Evolutionary conservation across 92 coral and sea anemone species (phyloP).

Genomic region (Phenganax marumi): DNA sequence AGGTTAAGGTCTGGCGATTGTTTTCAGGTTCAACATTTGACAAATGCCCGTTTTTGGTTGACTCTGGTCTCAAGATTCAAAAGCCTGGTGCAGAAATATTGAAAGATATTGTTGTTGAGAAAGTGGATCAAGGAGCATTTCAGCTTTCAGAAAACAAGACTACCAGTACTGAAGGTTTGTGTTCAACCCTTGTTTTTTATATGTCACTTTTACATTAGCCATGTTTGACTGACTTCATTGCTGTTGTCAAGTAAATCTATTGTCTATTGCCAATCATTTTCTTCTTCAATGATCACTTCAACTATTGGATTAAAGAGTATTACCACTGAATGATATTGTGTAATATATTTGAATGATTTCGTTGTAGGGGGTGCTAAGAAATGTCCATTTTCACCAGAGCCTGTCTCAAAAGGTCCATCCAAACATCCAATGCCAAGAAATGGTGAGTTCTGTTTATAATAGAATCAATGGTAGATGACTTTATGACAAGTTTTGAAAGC

Average conservation of each 20-base stretch:
- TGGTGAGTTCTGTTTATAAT: background rate
- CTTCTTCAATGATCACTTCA: background rate
- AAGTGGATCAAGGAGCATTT: slow-evolving; percentile 31
- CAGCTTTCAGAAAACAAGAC: slow-evolving; percentile 3
- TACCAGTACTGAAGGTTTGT: slow-evolving; percentile 5
- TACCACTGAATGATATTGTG: background rate
- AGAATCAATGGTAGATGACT: too few relatives aligned
- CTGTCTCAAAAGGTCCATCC: background rate
- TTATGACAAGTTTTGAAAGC: background rate
- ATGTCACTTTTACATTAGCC: too few relatives aligned
- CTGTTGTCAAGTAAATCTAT: too few relatives aligned
- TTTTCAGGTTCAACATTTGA: background rate
- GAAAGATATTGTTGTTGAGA: slow-evolving; percentile 38
- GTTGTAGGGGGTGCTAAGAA: slow-evolving; percentile 15
- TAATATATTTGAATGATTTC: background rate
- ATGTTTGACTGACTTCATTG: too few relatives aligned
- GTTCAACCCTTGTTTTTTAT: background rate
- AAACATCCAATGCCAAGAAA: slow-evolving; percentile 7
- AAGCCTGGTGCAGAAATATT: slow-evolving; percentile 27
- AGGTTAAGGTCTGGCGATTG: background rate
- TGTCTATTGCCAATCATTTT: background rate
- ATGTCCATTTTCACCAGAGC: slow-evolving; percentile 28
- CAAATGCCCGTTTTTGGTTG: slow-evolving; percentile 41
- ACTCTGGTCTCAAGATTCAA: slow-evolving; percentile 40
- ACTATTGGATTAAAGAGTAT: background rate